A percentile compares a stretch with the other conserved stretches of the same genome.
These are phyloP conservation scores for Aphodius sticticus DNA, from an alignment of 2,888 invertebrate species.

Conservation along the genomic window DNA sequence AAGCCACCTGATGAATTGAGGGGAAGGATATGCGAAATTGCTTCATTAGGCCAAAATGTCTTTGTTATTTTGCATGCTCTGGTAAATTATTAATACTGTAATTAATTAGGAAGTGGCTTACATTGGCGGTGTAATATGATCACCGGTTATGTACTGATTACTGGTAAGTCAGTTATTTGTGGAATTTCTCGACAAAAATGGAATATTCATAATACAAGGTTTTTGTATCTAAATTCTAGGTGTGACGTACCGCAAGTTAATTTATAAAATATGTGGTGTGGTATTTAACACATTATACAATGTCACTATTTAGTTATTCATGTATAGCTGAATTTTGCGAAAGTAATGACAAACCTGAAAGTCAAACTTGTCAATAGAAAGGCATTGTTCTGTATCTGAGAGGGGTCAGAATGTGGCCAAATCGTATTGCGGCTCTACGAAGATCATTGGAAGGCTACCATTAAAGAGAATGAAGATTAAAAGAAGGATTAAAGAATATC, in stretches of 20 bases:
- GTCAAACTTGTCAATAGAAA: no score
- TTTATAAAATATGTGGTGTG: not conserved
- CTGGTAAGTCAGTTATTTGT: not conserved
- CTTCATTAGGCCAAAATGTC: not conserved
- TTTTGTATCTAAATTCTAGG: not conserved
- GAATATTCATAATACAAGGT: not conserved
- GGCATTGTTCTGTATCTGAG: no score
- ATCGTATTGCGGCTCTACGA: no score
- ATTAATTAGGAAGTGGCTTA: not conserved
- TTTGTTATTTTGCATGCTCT: not conserved
- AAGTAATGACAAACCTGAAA: no score
- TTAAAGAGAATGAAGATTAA: no score
- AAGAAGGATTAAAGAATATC: no score
- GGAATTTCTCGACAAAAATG: not conserved
- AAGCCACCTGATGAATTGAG: not conserved
- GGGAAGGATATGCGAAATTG: slow-evolving; percentile 4
- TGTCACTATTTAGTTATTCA: no score
- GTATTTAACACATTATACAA: not conserved
- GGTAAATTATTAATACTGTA: not conserved
- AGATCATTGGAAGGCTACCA: no score
- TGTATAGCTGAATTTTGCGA: no score
- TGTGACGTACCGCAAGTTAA: not conserved
- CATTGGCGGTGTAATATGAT: not conserved
- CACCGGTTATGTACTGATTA: not conserved
- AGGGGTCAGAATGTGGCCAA: no score